Base-by-base conservation (phyloP, 2,888 invertebrate genomes). In the Spodoptera exigua region DNA sequence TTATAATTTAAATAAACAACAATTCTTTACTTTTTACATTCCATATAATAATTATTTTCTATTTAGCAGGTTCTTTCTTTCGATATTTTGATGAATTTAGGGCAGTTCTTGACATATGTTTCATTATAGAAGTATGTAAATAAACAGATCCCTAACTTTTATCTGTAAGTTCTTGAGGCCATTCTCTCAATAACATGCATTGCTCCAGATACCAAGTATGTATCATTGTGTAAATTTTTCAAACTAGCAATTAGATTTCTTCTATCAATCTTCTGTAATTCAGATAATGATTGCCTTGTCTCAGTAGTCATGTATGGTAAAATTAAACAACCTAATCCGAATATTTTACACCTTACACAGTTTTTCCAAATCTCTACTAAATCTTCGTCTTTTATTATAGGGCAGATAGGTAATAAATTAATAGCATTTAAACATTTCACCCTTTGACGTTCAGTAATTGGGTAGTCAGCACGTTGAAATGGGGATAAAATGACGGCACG, bases 341-440 rank as follows among this genome's bases (percentile, higher is more conserved):
- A 83, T 60, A 88, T 89, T 80, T 93, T 93, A 67, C 90, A 90
- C 61, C 93, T 86, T 9, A 94, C 73, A 78, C 93, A 93, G 75
- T 94, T 88, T 73, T 89, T 91, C 94, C 94, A 94, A 73, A 94
- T 90, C 77, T 91, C 90, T 56, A 89, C 79, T 61, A 94, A 83
- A 76, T 94, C 94, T 59, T 91, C 90, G 78, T 93, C 92, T 78
- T 89, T 91, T 41, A 92, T 86, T 37, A 91, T 81, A 37, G 94
- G 92, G 70, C 94, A 94, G 35, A 91, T 77, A 1, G 94, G 93
- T 61, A 94, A 81, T 55, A 94, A 81, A 83, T 93, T 94, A 59
- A 94, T 81, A 52, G 89, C 87, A 68, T 89, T 90, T 32, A 93
- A 76, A 80, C 94, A 94, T 70, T 90, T 91, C 0, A 71, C 66